Evolutionary conservation across 2,113 vertebrate species (phyloP), one percentile per base, ranked within the genome.

Genomic region (Oncorhynchus kisutch): DNA sequence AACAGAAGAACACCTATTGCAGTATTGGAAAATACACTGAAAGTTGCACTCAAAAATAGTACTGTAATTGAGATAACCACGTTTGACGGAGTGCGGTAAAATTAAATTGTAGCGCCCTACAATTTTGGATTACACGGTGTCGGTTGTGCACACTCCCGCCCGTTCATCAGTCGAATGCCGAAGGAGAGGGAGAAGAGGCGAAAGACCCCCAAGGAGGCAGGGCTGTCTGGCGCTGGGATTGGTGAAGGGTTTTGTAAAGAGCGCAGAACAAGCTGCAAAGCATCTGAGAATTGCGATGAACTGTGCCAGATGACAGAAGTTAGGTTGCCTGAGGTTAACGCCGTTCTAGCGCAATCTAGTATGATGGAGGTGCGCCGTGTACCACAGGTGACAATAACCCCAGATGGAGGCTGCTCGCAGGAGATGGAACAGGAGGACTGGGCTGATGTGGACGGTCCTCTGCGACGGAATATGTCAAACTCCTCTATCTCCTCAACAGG

Each of bases 401-500:
- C 95, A 14, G 96, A 96, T 83, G 95, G 93, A 67, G 91, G 91
- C 81, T 81, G 84, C 78, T 88, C 95, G 80, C 79, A 93, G 89
- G 89, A 90, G 90, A 76, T 94, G 88, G 87, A 83, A 57, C 85
- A 94, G 91, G 91, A 93, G 86, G 82, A 95, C 89, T 87, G 86
- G 79, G 94, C 70, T 27, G 92, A 71, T 67, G 91, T 91, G 71
- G 84, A 93, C 78, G 93, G 94, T 16, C 81, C 87, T 70, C 91
- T 94, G 84, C 91, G 94, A 54, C 95, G 97, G 76, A 90, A 95
- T 73, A 94, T 95, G 29, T 99, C 97, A 89, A 97, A 90, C 87
- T 97, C 97, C 39, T 99, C 97, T 4, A 89, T 99, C 71, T 99
- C 97, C 70, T 99, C 97, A 78, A 97, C 95, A 0, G 97, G 97